Evolutionary conservation across 2,888 invertebrate species (phyloP), one percentile per base, ranked within the genome.

Genomic region (Branchipolynoe longqiensis): DNA sequence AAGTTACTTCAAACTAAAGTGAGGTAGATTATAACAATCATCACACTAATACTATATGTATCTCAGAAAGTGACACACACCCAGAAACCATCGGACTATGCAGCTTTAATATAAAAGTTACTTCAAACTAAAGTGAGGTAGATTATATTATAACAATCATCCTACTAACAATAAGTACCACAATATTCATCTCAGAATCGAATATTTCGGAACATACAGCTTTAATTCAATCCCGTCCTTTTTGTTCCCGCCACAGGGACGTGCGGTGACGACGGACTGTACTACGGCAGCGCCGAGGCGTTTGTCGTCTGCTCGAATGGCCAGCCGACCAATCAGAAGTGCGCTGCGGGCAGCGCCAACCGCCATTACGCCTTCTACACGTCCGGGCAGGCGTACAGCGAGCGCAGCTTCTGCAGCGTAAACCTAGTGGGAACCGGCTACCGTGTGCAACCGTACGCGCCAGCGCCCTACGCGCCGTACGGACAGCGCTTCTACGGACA

Each of bases 351-450:
- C 40, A 85, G 86, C 33, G 56, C 58, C 40, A 86, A 78, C 81
- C 33, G 74, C 83, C 85, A 85, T 54, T 69, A 85, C 36, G 59
- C 36, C 83, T 40, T 41, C 78, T 87, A 86, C 86, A 31, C 64
- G 31, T 73, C 48, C 2, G 87, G 86, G 12, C 82, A 85, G 41
- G 69, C 82, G 69, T 87, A 87, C 85, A 83, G 83, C 82, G 59
- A 83, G 54, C 41, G 74, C 22, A 83, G 85, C 85, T 87, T 87
- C 86, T 87, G 87, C 64, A 73, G 64, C 58, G 85, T 87, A 78
- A 87, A 87, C 84, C 81, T 87, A 38, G 82, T 87, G n/a, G 84
- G 83, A 58, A 38, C 48, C 36, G 86, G 87, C 0, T 83, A 85
- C 58, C 84, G 84, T 14, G 62, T 25, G 3, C 31, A 62, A 28